Evolutionary conservation across 2,113 vertebrate genomes (phyloP).

Genomic region (Salvator merianae): DNA sequence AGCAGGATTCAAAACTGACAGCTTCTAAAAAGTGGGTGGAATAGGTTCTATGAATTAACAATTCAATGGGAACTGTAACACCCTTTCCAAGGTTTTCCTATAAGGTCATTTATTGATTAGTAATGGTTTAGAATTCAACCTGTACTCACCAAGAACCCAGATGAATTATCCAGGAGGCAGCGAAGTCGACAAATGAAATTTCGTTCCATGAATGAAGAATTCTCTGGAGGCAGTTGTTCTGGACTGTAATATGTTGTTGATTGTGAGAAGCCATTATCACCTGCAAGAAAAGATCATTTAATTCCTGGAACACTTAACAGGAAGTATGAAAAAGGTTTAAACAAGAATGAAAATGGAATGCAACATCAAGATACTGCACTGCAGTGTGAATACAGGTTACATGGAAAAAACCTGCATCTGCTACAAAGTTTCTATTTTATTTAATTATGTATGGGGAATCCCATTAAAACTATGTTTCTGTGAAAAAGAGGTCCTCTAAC

Average conservation of each 20-base stretch:
- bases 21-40: background rate
- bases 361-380: background rate
- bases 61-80: background rate
- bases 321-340: no score
- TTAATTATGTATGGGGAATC: background rate
- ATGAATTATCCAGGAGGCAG: constrained; percentile 94
- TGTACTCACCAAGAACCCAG: constrained; percentile 88
- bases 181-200: constrained; percentile 91
- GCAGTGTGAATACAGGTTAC: background rate
- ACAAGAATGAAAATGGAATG: constrained; percentile 45
- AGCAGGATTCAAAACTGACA: background rate
- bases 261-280: constrained; percentile 69
- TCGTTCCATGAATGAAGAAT: constrained; percentile 89
- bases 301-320: no score
- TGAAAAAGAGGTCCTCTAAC: background rate
- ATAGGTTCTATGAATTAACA: background rate
- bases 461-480: background rate
- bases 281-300: constrained; percentile 63
- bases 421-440: background rate
- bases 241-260: constrained; percentile 78
- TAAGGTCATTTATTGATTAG: no score
- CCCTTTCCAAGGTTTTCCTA: background rate
- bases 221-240: constrained; percentile 90
- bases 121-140: background rate
- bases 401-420: background rate